phyloP scores from a whole-genome alignment of 2,888 invertebrate species.

The Cataglyphis altisquamis region DNA sequence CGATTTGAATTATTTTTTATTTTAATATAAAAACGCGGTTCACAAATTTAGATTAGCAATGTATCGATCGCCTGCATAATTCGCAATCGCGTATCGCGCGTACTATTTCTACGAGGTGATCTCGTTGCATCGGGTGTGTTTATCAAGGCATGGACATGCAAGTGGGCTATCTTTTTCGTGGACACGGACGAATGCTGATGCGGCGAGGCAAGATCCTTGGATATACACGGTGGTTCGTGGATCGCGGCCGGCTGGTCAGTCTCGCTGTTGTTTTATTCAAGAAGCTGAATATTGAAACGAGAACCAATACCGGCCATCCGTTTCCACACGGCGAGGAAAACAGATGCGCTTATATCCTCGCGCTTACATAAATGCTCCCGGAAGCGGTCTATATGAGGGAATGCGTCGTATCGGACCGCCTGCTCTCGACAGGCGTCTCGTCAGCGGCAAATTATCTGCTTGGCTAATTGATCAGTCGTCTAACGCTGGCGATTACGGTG shows the following conservation, averaged over 20 bases:
- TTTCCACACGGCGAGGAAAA: slow-evolving; percentile 58
- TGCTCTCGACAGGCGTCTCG: slow-evolving; percentile 47
- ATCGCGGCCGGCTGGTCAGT: slow-evolving; percentile 54
- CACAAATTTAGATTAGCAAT: not conserved
- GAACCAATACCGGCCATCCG: slow-evolving; percentile 73
- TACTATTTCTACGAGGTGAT: slow-evolving; percentile 8
- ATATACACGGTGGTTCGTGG: slow-evolving; percentile 26
- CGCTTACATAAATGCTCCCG: slow-evolving; percentile 65
- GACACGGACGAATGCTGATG: slow-evolving; percentile 52
- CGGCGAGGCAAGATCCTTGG: slow-evolving; percentile 33
- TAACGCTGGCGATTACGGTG: slow-evolving; percentile 71
- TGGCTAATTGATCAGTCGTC: slow-evolving; percentile 80
- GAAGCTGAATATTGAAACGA: slow-evolving; percentile 76
- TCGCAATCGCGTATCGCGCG: slow-evolving; percentile 17
- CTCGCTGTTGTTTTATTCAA: slow-evolving; percentile 76
- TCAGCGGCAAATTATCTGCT: slow-evolving; percentile 73
- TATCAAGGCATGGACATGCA: slow-evolving; percentile 43
- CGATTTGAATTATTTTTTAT: not conserved
- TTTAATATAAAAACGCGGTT: not conserved
- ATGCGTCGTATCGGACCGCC: slow-evolving; percentile 32
- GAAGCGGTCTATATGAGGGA: slow-evolving; percentile 52
- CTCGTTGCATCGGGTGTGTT: slow-evolving; percentile 8
- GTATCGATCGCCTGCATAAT: not conserved
- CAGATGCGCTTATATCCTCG: slow-evolving; percentile 64
- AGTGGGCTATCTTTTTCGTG: slow-evolving; percentile 50